A percentile compares a stretch with the other conserved stretches of the same genome.
phyloP scores from a whole-genome alignment of 2,113 vertebrate genomes.

The Trogon surrucura region DNA sequence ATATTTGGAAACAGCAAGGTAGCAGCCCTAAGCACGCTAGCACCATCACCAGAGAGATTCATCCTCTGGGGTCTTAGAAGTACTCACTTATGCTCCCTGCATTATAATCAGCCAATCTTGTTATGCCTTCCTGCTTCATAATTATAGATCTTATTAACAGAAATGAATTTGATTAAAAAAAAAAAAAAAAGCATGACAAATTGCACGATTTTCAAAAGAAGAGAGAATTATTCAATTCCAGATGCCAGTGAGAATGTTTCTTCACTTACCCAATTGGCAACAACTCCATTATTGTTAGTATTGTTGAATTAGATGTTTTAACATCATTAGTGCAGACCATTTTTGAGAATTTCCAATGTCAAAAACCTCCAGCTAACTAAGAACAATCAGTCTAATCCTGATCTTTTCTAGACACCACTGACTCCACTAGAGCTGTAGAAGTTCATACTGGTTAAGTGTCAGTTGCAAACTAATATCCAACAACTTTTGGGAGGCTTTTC shows the following conservation, averaged over 20 bases:
- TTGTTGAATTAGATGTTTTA: neutral
- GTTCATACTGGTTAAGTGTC: neutral
- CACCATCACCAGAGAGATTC: neutral
- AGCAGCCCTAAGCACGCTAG: neutral
- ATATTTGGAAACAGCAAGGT: slow-evolving; percentile 39
- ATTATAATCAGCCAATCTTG: slow-evolving; percentile 51
- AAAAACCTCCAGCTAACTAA: neutral
- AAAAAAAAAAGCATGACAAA: slow-evolving; percentile 56
- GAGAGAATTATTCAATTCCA: neutral
- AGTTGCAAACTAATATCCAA: neutral
- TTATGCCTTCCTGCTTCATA: slow-evolving; percentile 66
- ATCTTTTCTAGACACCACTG: neutral
- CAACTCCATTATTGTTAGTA: neutral
- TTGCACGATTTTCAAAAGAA: slow-evolving; percentile 7
- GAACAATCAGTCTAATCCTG: neutral
- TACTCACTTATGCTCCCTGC: slow-evolving; percentile 9
- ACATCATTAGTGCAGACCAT: neutral
- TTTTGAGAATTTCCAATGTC: neutral
- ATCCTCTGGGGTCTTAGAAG: slow-evolving; percentile 17
- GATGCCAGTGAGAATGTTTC: neutral
- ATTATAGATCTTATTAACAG: slow-evolving; percentile 70
- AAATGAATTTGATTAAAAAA: slow-evolving; percentile 49
- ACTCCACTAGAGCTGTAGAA: neutral
- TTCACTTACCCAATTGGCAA: neutral
- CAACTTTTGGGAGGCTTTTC: neutral